Evolutionary conservation across 1,140 invertebrate genomes (phyloP).

Genomic region (Papilio dardanus): DNA sequence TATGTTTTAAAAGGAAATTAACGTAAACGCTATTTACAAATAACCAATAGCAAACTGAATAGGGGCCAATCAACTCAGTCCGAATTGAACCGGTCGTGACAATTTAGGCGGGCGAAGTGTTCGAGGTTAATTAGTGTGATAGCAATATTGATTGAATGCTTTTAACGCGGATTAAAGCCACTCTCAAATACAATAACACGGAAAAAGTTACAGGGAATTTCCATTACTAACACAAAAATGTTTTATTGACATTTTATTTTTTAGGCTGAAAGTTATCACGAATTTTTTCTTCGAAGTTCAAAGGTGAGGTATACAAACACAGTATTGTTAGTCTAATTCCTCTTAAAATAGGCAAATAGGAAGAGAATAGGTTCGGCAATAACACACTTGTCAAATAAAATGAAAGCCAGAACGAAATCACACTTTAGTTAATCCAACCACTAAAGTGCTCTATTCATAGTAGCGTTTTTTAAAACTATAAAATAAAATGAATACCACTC

Average conservation of each 20-base stretch:
- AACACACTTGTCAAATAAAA: conserved; percentile 6
- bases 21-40: not conserved
- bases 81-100: not conserved
- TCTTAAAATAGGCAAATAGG: not conserved
- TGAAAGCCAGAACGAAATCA: not conserved
- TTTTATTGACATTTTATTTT: too few relatives aligned
- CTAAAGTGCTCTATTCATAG: conserved; percentile 2
- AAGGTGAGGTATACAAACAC: not conserved
- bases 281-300: too few relatives aligned
- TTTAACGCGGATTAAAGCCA: conserved; percentile 7
- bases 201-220: not conserved
- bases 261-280: too few relatives aligned
- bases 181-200: not conserved
- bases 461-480: not conserved
- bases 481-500: not conserved
- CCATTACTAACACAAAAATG: too few relatives aligned
- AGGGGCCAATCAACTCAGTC: not conserved
- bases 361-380: not conserved
- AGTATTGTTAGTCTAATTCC: not conserved
- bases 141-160: conserved; percentile 12
- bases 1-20: not conserved
- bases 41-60: conserved; percentile 2
- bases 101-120: not conserved
- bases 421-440: not conserved
- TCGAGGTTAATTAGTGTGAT: conserved; percentile 8